Conservation (phyloP, 2,797 vertebrate species). For the Fistularia tabacaria region DNA sequence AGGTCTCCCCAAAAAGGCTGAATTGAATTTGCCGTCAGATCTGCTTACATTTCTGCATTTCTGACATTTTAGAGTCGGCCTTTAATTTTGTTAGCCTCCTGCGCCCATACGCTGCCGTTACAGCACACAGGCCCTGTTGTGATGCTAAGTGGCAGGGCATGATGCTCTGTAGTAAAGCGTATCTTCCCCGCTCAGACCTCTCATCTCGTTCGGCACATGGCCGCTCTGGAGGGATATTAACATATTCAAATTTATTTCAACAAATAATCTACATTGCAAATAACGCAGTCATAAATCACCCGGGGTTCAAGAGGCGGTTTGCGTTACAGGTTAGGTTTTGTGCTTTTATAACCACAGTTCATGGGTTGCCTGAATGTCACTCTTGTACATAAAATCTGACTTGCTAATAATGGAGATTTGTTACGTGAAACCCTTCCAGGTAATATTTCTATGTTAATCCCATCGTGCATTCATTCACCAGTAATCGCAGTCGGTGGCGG, state of each 20-base stretch:
- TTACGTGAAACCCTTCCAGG: not conserved
- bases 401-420: not conserved
- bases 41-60: no score
- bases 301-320: not conserved
- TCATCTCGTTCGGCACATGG: constrained; percentile 2
- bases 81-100: constrained; percentile 54
- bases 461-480: not conserved
- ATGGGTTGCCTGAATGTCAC: not conserved
- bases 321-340: not conserved
- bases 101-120: constrained; percentile 20
- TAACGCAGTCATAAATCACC: not conserved
- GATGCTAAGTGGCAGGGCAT: constrained; percentile 62
- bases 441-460: not conserved
- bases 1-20: not conserved
- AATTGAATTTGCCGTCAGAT: constrained; percentile 56
- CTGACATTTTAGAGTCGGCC: constrained; percentile 59
- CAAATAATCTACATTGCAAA: constrained; percentile 9
- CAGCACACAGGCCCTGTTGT: constrained; percentile 52
- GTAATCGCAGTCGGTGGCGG: not conserved
- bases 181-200: constrained; percentile 13
- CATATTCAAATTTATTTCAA: not conserved
- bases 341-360: not conserved
- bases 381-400: not conserved
- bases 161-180: constrained; percentile 56
- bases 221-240: not conserved